A percentile compares a stretch with the other conserved stretches of the same genome.
Evolutionary conservation across 1,140 invertebrate species (phyloP).

Genomic region (Maconellicoccus hirsutus): DNA sequence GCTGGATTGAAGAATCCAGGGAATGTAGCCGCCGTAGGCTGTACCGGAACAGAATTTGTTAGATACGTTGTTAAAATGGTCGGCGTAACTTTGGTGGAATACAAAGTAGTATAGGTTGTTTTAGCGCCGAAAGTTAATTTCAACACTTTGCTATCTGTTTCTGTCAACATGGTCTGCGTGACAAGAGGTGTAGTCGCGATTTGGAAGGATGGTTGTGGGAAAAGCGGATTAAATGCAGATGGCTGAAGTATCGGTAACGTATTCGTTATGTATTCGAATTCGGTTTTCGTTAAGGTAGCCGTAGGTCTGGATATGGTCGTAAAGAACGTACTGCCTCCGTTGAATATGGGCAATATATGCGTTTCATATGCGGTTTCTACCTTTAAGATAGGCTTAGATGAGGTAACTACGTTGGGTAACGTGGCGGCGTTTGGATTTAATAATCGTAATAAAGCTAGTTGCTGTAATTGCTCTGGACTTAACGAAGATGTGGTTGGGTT

Average conservation of each 20-base stretch:
- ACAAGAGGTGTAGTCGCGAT: conserved; percentile 69
- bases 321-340: conserved; percentile 55
- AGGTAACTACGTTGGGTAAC: conserved; percentile 52
- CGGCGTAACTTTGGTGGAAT: conserved; percentile 69
- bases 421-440: conserved; percentile 51
- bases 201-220: conserved; percentile 54
- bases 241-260: conserved; percentile 43
- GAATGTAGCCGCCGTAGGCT: conserved; percentile 54
- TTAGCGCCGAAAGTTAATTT: conserved; percentile 80
- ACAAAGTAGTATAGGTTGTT: conserved; percentile 74
- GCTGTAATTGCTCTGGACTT: conserved; percentile 59
- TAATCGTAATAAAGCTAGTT: conserved; percentile 54
- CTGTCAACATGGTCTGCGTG: conserved; percentile 62
- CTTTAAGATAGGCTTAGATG: conserved; percentile 59
- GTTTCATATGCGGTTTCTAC: conserved; percentile 68
- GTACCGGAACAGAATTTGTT: conserved; percentile 60
- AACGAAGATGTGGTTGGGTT: conserved; percentile 41
- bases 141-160: conserved; percentile 67
- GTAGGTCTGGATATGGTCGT: conserved; percentile 64
- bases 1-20: conserved; percentile 46
- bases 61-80: conserved; percentile 69
- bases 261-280: conserved; percentile 59
- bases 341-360: conserved; percentile 62
- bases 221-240: conserved; percentile 31
- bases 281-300: conserved; percentile 59